Conservation (phyloP, 2,797 vertebrate genomes). For the Prionace glauca region DNA sequence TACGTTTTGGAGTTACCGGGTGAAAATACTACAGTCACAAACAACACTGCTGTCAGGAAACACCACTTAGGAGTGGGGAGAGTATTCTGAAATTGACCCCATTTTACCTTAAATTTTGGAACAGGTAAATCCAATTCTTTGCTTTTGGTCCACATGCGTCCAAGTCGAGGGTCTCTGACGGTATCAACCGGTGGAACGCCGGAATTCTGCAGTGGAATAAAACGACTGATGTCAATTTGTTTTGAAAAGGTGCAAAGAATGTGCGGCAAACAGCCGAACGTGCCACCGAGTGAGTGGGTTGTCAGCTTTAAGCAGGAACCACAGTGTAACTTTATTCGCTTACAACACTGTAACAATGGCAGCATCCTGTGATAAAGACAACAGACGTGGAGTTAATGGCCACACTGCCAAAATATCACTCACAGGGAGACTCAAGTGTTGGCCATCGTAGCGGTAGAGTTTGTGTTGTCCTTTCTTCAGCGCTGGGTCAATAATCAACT, state of each 20-base stretch:
- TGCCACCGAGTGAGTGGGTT: slow-evolving; percentile 45
- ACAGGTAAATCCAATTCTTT: slow-evolving; percentile 92
- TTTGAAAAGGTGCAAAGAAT: background rate
- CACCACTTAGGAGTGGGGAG: background rate
- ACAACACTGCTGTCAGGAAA: background rate
- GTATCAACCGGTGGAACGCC: slow-evolving; percentile 87
- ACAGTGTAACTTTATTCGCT: slow-evolving; percentile 20
- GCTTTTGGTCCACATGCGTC: slow-evolving; percentile 93
- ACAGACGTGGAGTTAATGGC: background rate
- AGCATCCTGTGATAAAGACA: background rate
- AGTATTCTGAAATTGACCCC: background rate
- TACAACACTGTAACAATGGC: background rate
- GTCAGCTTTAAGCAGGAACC: background rate
- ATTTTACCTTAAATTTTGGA: slow-evolving; percentile 92
- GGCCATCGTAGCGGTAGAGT: slow-evolving; percentile 95
- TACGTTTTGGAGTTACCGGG: background rate
- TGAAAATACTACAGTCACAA: background rate
- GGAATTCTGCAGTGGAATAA: slow-evolving; percentile 67
- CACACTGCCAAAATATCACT: slow-evolving; percentile 49
- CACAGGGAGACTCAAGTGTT: slow-evolving; percentile 89
- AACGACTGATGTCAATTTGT: slow-evolving; percentile 15
- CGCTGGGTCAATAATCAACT: slow-evolving; percentile 99
- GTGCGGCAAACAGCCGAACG: slow-evolving; percentile 44
- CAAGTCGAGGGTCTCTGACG: slow-evolving; percentile 90
- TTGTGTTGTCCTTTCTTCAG: slow-evolving; percentile 94